Evolutionary conservation across 2,888 invertebrate species (phyloP).

Genomic region (Patella ulyssiponensis): DNA sequence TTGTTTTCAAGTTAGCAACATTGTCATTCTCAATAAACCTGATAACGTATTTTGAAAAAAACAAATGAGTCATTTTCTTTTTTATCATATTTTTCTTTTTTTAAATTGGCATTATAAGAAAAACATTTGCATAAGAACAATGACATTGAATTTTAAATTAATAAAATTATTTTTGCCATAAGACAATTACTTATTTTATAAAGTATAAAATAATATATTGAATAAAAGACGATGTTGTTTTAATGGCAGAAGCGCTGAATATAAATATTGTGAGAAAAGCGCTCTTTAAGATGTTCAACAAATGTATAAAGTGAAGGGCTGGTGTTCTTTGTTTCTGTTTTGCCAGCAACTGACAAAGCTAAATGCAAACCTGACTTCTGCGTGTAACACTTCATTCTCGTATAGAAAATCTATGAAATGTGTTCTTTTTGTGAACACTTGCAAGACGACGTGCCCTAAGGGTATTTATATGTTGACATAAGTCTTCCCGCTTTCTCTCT

Average conservation of each 20-base stretch:
- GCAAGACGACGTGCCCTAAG: slow-evolving; percentile 17
- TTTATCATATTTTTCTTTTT: too few relatives aligned
- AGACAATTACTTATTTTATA: too few relatives aligned
- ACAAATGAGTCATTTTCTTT: not conserved
- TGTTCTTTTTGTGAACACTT: slow-evolving; percentile 13
- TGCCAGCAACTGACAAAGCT: slow-evolving; percentile 16
- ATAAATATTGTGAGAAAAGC: too few relatives aligned
- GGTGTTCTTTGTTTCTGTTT: slow-evolving; percentile 20
- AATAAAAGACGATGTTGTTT: too few relatives aligned
- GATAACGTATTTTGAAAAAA: slow-evolving; percentile 7
- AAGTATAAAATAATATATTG: too few relatives aligned
- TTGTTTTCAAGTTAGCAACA: not conserved
- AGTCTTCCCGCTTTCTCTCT: not conserved
- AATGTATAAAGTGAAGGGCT: too few relatives aligned
- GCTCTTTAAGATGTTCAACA: too few relatives aligned
- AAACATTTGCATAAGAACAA: too few relatives aligned
- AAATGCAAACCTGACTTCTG: slow-evolving; percentile 37
- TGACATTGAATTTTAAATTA: too few relatives aligned
- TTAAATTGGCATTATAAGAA: too few relatives aligned
- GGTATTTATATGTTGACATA: slow-evolving; percentile 21
- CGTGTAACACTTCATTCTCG: slow-evolving; percentile 9
- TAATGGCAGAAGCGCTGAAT: too few relatives aligned
- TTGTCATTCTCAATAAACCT: not conserved
- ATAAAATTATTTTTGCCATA: too few relatives aligned
- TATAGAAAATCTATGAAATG: slow-evolving; percentile 31